These are phyloP conservation scores for Verasper variegatus DNA, from an alignment of 2,113 vertebrate genomes.

Conservation along the genomic window DNA sequence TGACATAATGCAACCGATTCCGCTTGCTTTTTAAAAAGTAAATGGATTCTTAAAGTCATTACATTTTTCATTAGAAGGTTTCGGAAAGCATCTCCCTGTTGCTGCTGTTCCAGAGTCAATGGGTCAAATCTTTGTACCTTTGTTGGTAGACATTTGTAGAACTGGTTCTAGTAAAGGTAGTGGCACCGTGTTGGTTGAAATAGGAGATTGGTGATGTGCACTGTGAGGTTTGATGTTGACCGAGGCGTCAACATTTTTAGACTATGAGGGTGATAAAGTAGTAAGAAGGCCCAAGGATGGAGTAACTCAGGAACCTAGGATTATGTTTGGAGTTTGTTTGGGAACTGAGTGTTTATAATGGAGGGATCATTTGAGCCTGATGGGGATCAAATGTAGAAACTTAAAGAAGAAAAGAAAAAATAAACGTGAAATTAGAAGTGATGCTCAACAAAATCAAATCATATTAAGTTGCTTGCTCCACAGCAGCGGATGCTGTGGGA, in stretches of 20 bases:
- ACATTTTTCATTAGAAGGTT: too few species aligned
- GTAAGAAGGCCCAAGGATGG: neutral
- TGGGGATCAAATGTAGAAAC: constrained; percentile 22
- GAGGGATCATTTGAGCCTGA: constrained; percentile 22
- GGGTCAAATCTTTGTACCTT: neutral
- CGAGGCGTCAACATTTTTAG: neutral
- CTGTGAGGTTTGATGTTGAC: neutral
- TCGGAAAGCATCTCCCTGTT: too few species aligned
- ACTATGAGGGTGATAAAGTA: constrained; percentile 6
- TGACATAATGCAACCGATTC: neutral
- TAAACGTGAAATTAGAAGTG: constrained; percentile 9
- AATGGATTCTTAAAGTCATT: too few species aligned
- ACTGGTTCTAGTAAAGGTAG: neutral
- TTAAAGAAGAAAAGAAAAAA: constrained; percentile 9
- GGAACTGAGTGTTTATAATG: neutral
- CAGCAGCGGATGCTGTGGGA: constrained; percentile 52
- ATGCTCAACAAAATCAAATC: constrained; percentile 20
- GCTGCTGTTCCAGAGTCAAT: too few species aligned
- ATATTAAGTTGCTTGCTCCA: constrained; percentile 78
- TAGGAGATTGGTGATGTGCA: neutral
- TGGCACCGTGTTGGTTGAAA: neutral
- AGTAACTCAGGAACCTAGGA: neutral
- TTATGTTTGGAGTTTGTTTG: neutral
- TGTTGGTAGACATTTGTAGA: neutral
- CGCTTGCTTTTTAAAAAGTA: neutral